Base-by-base conservation (phyloP, 2,113 vertebrate species). In the Triplophysa siluroides region DNA sequence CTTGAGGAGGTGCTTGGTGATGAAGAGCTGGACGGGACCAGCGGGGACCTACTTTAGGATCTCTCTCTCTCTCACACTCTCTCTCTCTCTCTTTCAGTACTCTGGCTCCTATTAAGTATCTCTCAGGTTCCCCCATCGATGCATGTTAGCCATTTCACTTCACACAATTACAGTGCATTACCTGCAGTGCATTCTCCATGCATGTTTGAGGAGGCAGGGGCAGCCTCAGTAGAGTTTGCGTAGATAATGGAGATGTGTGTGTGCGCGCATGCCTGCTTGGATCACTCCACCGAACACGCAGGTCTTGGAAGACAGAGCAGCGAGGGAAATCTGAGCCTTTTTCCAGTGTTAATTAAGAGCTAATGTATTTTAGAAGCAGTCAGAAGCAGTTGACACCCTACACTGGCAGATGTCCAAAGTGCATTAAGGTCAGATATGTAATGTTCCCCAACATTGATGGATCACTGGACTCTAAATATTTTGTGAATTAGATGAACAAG, bases 111-210 rank as follows among this genome's bases (percentile, higher is more conserved):
- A 66, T 58, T 74, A 74, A 74, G 23, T 63, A 63, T 24, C 26
- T 79, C 73, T 18, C 56, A 47, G 58, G 2, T 61, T 43, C 64
- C 60, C 64, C 60, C 33, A 65, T 33, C 71, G 52, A 47, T 81
- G 76, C 70, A 68, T 83, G 78, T 84, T 45, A 82, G 47, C 7
- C 26, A 33, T 82, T 79, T 76, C 73, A 75, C 74, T 65, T 56
- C 77, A 75, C 78, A 80, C 85, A 81, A 84, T 86, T 83, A 84
- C 60, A 74, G 71, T 72, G 66, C 78, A 84, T 83, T 77, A 86
- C 78, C 75, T 74, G n/a, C 47, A 78, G 68, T 64, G 52, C 80
- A 75, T 84, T 80, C 76, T 65, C 70, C 67, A 68, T 85, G 47
- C 56, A 38, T 71, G 75, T 79, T 65, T 81, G 50, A 73, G 71